Conservation (phyloP, 2,888 invertebrate genomes). For the Alcis repandata region DNA sequence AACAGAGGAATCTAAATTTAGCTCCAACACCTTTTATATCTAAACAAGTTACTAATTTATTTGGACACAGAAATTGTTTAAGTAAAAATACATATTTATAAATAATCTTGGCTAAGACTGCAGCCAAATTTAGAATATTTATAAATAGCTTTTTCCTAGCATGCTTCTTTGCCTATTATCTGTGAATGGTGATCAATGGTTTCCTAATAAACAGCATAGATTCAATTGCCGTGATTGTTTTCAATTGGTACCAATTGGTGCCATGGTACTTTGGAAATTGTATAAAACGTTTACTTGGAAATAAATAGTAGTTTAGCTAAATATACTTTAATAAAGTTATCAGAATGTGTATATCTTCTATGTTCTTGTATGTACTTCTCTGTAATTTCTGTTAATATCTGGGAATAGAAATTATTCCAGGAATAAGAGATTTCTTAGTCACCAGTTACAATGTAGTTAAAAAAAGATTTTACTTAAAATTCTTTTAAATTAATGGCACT, state of each 20-base stretch:
- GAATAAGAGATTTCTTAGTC: neutral
- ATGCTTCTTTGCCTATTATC: conserved; percentile 1
- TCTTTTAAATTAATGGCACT: conserved; percentile 9
- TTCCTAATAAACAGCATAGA: conserved; percentile 42
- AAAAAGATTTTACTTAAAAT: neutral
- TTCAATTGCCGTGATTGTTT: conserved; percentile 42
- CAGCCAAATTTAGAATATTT: neutral
- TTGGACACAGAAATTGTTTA: too few species aligned
- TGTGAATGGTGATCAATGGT: conserved; percentile 32
- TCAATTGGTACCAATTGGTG: conserved; percentile 48
- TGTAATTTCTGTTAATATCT: neutral
- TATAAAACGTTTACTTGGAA: conserved; percentile 1
- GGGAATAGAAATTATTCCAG: neutral
- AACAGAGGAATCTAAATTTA: too few species aligned
- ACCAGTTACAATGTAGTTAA: neutral
- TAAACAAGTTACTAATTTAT: too few species aligned
- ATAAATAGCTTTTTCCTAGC: neutral
- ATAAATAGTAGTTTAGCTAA: neutral
- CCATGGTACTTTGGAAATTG: conserved; percentile 9
- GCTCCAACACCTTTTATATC: too few species aligned
- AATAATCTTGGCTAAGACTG: neutral
- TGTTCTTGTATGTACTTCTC: too few species aligned
- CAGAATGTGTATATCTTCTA: too few species aligned
- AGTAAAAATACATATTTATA: neutral
- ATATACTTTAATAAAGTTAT: neutral